Evolutionary conservation across 2,888 invertebrate species (phyloP).

Genomic region (Volucella inflata): DNA sequence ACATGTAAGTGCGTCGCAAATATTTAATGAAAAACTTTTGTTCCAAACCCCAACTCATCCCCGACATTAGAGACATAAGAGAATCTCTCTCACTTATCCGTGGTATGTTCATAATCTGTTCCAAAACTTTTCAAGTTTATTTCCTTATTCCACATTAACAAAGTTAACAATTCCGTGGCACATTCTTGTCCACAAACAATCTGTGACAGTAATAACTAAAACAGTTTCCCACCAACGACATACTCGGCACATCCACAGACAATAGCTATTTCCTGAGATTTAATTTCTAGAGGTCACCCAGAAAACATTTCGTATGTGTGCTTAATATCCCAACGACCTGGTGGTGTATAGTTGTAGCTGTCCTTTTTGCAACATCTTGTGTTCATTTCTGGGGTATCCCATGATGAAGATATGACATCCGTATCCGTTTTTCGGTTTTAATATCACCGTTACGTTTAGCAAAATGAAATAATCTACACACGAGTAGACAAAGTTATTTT

Average conservation of each 20-base stretch:
- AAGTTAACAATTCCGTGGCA: neutral
- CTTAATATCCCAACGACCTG: slow-evolving; percentile 40
- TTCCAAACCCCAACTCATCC: slow-evolving; percentile 10
- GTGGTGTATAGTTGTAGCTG: neutral
- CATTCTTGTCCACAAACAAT: slow-evolving; percentile 42
- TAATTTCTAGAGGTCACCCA: slow-evolving; percentile 57
- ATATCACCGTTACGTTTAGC: slow-evolving; percentile 28
- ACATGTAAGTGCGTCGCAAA: neutral
- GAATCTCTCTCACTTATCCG: slow-evolving; percentile 9
- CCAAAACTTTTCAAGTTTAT: slow-evolving; percentile 25
- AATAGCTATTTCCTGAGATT: slow-evolving; percentile 50
- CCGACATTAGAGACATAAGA: slow-evolving; percentile 12
- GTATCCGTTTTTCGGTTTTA: slow-evolving; percentile 44
- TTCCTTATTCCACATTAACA: neutral
- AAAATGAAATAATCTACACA: slow-evolving; percentile 64
- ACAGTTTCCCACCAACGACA: slow-evolving; percentile 22
- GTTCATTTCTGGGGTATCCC: slow-evolving; percentile 41
- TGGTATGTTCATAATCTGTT: slow-evolving; percentile 31
- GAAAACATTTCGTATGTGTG: slow-evolving; percentile 26
- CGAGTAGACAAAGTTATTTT: slow-evolving; percentile 55
- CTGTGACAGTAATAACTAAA: slow-evolving; percentile 59
- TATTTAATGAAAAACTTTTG: slow-evolving; percentile 30
- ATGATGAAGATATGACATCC: slow-evolving; percentile 54
- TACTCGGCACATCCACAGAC: slow-evolving; percentile 7
- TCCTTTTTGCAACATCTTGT: slow-evolving; percentile 66